Evolutionary conservation across 2,888 invertebrate genomes (phyloP).

Genomic region (Chirona hameri): DNA sequence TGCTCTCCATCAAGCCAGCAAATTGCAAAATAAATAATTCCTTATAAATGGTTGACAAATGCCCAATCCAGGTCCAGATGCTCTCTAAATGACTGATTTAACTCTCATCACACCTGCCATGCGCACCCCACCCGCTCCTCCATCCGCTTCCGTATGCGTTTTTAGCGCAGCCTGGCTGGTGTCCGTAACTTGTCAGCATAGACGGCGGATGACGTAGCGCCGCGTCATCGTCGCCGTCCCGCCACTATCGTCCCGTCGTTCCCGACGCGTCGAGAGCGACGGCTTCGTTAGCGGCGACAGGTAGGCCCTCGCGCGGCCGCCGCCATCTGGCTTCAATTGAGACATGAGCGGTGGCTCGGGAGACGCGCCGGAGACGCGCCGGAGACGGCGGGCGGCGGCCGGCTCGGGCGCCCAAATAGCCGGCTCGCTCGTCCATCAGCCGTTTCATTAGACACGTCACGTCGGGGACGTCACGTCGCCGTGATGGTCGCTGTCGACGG

Average conservation of each 20-base stretch:
- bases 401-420: background rate
- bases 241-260: background rate
- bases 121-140: no score
- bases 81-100: no score
- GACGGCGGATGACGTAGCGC: constrained; percentile 12
- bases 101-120: no score
- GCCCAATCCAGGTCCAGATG: no score
- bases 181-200: background rate
- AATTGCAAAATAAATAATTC: no score
- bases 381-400: background rate
- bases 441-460: constrained; percentile 11
- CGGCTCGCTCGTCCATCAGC: background rate
- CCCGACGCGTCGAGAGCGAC: background rate
- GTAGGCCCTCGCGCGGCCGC: background rate
- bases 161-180: background rate
- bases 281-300: constrained; percentile 29
- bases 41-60: no score
- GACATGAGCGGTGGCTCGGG: background rate
- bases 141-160: background rate
- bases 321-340: constrained; percentile 12
- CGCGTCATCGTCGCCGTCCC: no score
- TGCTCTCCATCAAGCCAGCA: no score
- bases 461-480: background rate
- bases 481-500: background rate
- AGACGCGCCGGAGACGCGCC: background rate